Evolutionary conservation across 2,888 invertebrate genomes (phyloP).

Genomic region (Eupithecia exiguata): DNA sequence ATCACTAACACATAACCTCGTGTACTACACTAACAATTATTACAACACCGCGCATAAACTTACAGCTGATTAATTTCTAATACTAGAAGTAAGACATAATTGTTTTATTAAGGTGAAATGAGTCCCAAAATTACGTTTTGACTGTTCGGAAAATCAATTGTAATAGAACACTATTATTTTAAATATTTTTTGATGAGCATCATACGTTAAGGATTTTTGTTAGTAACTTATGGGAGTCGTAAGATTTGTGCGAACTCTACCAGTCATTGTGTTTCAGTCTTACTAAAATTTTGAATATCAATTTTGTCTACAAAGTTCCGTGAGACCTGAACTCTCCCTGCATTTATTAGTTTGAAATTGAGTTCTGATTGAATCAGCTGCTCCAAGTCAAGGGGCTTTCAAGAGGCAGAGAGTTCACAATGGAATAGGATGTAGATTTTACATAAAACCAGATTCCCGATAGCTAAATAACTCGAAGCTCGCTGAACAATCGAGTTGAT

Average conservation of each 20-base stretch:
- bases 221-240: too few species aligned
- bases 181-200: too few species aligned
- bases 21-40: neutral
- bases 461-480: neutral
- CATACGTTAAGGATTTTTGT: too few species aligned
- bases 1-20: neutral
- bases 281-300: neutral
- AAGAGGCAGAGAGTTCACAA: neutral
- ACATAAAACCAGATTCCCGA: neutral
- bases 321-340: neutral
- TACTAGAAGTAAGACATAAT: neutral
- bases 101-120: neutral
- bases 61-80: neutral
- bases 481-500: neutral
- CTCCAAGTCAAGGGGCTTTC: neutral
- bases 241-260: neutral
- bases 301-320: neutral
- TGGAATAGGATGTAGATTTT: neutral
- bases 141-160: too few species aligned
- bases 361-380: neutral
- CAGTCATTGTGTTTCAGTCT: neutral
- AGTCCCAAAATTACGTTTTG: too few species aligned
- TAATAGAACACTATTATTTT: too few species aligned
- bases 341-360: neutral
- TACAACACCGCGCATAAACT: neutral